Base-by-base conservation (phyloP, 1,140 invertebrate genomes). In the Calephelis nemesis region DNA sequence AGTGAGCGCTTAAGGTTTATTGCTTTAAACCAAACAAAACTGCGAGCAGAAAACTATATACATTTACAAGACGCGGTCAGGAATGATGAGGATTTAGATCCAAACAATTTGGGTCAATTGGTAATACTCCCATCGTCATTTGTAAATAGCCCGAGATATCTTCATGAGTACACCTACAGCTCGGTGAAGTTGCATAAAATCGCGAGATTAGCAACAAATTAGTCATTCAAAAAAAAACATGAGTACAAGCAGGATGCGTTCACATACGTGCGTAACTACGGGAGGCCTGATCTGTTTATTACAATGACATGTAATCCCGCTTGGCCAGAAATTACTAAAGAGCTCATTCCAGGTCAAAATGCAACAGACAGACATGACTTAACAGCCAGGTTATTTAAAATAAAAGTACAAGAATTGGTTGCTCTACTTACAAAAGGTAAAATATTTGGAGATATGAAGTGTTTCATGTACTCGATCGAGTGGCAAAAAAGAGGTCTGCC, bases 161-260 rank as follows among this genome's bases (percentile, higher is more conserved):
- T 93, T 81, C 90, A 93, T 65, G 87, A 49, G 47, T 47, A 47
- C 65, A 74, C 82, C 49, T 88, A 93, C 77, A 92, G 93, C 83
- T 87, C 86, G 7, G 92, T 93, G 75, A 67, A 82, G 7, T 93
- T n/a, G n/a, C n/a, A n/a, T n/a, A n/a, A n/a, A n/a, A n/a, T n/a
- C n/a, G n/a, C n/a, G n/a, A n/a, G n/a, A n/a, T n/a, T n/a, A n/a
- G n/a, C n/a, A n/a, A n/a, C n/a, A n/a, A n/a, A n/a, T n/a, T n/a
- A n/a, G n/a, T n/a, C n/a, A n/a, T n/a, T n/a, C n/a, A n/a, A n/a
- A n/a, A n/a, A n/a, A n/a, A n/a, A n/a, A n/a, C 90, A 93, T 65
- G 87, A 49, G 47, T 47, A 47, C 65, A 74, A 82, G 15, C 15
- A 19, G 15, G 15, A 19, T 19, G 15, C 15, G 15, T 19, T 19